Base-by-base conservation (phyloP, 2,888 invertebrate species). In the Plemyria rubiginata region DNA sequence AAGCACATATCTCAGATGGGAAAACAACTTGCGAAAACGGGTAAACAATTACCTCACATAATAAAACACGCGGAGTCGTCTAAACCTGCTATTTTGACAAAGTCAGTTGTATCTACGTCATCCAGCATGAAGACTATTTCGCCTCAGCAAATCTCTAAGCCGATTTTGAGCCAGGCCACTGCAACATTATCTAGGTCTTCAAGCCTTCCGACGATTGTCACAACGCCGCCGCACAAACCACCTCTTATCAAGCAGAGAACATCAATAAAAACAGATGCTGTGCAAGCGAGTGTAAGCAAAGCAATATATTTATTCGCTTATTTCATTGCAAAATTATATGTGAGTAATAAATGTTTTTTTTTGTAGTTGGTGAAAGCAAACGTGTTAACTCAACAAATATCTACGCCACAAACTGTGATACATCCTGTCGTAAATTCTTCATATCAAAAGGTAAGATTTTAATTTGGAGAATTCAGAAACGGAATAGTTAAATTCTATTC, bases 191-290 rank as follows among this genome's bases (percentile, higher is more conserved):
- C 81, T 0, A 84, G 86, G 40, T 72, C 84, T 0, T 56, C 60
- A 8, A 65, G 65, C 41, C 29, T 87, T 60, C 83, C 88, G 0
- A 77, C 88, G 0, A 76, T 85, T 0, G 78, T 85, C 0, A 70
- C 86, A 0, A 69, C 87, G 9, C 82, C 87, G 9, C 82, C 87
- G 0, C 81, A 82, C 41, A 87, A 87, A 57, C 82, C 89, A 8
- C 88, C 90, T 29, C 71, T 91, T 13, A 79, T 86, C 29, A 88
- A 88, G 70, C 90, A 87, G 66, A 80, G 90, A 62, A 83, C 88
- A 5, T 66, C 87, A 50, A 80, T 80, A 54, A 88, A 87, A 66
- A 70, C 79, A 36, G 91, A 89, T 51, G 72, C 77, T 0, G 65
- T 81, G 12, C 82, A 79, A 50, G 67, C 76, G 36, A 70, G 77